Evolutionary conservation across 2,888 invertebrate species (phyloP).

Genomic region (Aphidius colemani): DNA sequence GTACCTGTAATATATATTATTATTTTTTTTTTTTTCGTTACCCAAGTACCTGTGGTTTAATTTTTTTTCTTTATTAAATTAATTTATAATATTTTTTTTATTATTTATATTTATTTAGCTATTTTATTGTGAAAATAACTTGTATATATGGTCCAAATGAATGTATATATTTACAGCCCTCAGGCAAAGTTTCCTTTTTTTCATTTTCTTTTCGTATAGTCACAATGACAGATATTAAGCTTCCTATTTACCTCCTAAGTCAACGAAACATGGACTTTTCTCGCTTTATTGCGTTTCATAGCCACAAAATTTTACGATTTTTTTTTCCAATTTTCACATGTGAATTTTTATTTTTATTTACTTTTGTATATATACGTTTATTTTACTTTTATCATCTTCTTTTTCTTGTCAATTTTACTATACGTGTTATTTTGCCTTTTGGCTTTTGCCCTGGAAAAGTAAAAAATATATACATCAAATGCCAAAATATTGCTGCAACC

Average conservation of each 20-base stretch:
- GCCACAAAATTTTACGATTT: constrained; percentile 7
- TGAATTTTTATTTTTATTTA: constrained; percentile 15
- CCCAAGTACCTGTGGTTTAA: too few species aligned
- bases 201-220: constrained; percentile 31
- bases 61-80: too few species aligned
- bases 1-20: too few species aligned
- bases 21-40: too few species aligned
- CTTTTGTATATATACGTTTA: constrained; percentile 4
- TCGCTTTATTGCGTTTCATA: constrained; percentile 46
- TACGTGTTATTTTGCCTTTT: constrained; percentile 7
- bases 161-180: too few species aligned
- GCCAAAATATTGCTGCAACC: constrained; percentile 30
- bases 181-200: too few species aligned
- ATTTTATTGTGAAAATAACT: too few species aligned
- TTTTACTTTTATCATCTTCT: neutral
- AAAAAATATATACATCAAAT: constrained; percentile 27
- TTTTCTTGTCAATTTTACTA: constrained; percentile 3
- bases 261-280: constrained; percentile 49
- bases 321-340: neutral
- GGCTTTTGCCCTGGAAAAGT: constrained; percentile 39
- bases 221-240: constrained; percentile 55
- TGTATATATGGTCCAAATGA: too few species aligned
- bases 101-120: too few species aligned
- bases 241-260: constrained; percentile 54
- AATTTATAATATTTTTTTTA: too few species aligned